Conservation (phyloP, 2,797 vertebrate genomes). For the Enteromius afrohamiltoni region DNA sequence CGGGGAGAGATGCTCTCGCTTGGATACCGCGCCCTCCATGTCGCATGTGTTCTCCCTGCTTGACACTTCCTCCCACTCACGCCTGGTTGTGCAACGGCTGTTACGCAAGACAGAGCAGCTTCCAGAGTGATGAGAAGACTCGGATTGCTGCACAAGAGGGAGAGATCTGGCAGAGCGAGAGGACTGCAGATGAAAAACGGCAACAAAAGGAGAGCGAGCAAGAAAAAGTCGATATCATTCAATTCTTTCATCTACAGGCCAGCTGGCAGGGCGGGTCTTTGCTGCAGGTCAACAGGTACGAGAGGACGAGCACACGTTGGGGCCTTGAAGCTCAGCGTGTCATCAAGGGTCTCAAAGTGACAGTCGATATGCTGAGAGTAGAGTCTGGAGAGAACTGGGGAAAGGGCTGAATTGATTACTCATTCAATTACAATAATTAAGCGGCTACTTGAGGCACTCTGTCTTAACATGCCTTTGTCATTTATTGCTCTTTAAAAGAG, state of each 20-base stretch:
- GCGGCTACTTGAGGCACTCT: conserved; percentile 22
- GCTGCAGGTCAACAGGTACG: conserved; percentile 25
- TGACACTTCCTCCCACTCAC: conserved; percentile 73
- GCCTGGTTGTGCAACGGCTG: conserved; percentile 68
- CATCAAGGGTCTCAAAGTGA: conserved; percentile 30
- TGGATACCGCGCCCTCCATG: conserved; percentile 61
- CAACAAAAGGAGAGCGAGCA: background rate
- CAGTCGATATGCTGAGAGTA: conserved; percentile 7
- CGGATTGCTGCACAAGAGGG: conserved; percentile 25
- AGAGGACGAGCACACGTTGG: background rate
- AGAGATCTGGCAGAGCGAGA: conserved; percentile 30
- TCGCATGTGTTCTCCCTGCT: conserved; percentile 75
- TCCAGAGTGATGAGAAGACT: conserved; percentile 55
- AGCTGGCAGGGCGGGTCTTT: background rate
- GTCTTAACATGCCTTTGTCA: conserved; percentile 14
- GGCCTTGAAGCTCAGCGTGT: background rate
- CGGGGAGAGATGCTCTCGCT: conserved; percentile 38
- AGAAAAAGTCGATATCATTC: conserved; percentile 33
- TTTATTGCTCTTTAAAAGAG: conserved; percentile 32
- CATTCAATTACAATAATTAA: conserved; percentile 47
- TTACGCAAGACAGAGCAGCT: conserved; percentile 68
- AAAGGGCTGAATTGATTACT: conserved; percentile 42
- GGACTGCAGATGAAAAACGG: conserved; percentile 30
- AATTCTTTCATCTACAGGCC: conserved; percentile 28
- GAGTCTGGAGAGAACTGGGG: conserved; percentile 18